phyloP scores from a whole-genome alignment of 2,113 vertebrate species.

The Raphicerus campestris region DNA sequence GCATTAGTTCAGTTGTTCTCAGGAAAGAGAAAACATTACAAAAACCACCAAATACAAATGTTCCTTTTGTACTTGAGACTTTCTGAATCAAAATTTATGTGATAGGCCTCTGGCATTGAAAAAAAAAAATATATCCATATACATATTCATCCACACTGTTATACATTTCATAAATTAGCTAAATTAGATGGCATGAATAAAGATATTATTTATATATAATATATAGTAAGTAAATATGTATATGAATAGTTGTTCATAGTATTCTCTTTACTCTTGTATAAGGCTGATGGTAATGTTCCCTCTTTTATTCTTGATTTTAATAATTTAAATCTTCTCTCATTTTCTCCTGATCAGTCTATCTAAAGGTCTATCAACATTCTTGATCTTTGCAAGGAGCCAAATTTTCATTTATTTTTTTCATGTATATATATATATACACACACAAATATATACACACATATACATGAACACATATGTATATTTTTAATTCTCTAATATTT shows the following conservation, averaged over 20 bases:
- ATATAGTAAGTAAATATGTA: neutral
- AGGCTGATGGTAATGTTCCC: neutral
- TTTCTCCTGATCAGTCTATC: neutral
- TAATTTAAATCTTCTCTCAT: neutral
- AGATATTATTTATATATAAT: neutral
- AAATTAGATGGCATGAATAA: neutral
- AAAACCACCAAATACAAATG: neutral
- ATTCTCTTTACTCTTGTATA: neutral
- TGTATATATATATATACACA: neutral
- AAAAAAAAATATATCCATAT: neutral
- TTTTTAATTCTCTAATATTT: neutral
- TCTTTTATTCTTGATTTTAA: neutral
- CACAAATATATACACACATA: neutral
- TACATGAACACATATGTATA: neutral
- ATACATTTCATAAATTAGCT: neutral
- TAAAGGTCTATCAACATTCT: neutral
- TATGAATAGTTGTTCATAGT: neutral
- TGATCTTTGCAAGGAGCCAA: neutral
- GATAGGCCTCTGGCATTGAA: neutral
- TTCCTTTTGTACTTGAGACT: neutral
- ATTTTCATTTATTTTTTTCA: neutral
- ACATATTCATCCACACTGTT: neutral
- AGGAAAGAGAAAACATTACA: neutral
- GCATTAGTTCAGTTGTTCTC: neutral
- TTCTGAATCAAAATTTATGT: constrained; percentile 4